Evolutionary conservation across 1,140 invertebrate species (phyloP), one percentile per base, ranked within the genome.

Genomic region (Pygmarrhopalites habei): DNA sequence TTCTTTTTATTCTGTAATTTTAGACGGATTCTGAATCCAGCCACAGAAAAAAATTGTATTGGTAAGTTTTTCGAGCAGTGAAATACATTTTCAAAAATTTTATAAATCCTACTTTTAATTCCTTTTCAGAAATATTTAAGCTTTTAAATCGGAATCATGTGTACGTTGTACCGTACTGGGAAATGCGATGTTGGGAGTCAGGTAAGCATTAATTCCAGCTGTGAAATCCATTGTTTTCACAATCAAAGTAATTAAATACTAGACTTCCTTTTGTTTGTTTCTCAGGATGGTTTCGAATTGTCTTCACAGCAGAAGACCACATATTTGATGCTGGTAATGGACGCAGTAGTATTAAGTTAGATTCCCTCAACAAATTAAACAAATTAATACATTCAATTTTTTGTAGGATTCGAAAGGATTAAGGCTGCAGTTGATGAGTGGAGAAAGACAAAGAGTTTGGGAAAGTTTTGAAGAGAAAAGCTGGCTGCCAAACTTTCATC

Each of bases 241-340:
- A n/a, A n/a, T n/a, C n/a, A n/a, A n/a, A n/a, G n/a, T n/a, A n/a
- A n/a, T n/a, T n/a, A n/a, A 29, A 28, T n/a, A 15, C 32, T 7
- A 35, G 23, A 28, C 21, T 28, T n/a, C 58, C 58, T n/a, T n/a
- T n/a, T n/a, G n/a, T n/a, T n/a, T n/a, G n/a, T n/a, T n/a, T n/a
- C n/a, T n/a, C n/a, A 19, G 58, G 58, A 1, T 60, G 58, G 58
- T 46, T 60, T 2, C 12, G 58, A 60, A 60, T 60, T 28, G 29
- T 60, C 3, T 60, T 60, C 43, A 60, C 58, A n/a, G 58, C 41
- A 2, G 58, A 60, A 19, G 43, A 60, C 29, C 15, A 60, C 17
- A 47, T 49, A 28, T 60, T 60, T 49, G 58, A 60, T 47, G 21
- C 26, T 19, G 58, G 58, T 60, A n/a, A n/a, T n/a, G n/a, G n/a